Evolutionary conservation across 1,140 invertebrate genomes (phyloP).

Genomic region (Oryctes rhinoceros): DNA sequence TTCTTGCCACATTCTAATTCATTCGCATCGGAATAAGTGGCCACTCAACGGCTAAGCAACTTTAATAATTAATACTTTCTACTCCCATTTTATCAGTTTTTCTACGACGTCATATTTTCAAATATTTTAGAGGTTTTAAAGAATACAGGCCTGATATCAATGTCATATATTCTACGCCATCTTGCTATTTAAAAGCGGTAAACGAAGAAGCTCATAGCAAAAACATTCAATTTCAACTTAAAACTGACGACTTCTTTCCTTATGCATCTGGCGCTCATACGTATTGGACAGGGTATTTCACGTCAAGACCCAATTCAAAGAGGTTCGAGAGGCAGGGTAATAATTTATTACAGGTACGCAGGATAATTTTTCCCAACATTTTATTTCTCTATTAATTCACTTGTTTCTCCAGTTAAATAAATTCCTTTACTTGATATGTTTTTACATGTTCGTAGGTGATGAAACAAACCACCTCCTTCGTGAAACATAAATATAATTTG

Average conservation of each 20-base stretch:
- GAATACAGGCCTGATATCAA: slow-evolving; percentile 68
- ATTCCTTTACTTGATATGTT: too few species aligned
- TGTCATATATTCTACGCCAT: slow-evolving; percentile 79
- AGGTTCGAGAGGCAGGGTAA: slow-evolving; percentile 70
- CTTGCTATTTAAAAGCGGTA: slow-evolving; percentile 76
- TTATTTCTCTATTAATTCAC: neutral
- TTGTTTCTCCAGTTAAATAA: too few species aligned
- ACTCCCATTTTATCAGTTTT: too few species aligned
- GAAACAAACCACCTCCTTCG: slow-evolving; percentile 61
- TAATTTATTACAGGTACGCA: slow-evolving; percentile 70
- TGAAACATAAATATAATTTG: slow-evolving; percentile 49
- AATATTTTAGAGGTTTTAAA: slow-evolving; percentile 66
- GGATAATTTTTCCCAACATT: neutral
- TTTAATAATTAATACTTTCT: too few species aligned
- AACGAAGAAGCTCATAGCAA: slow-evolving; percentile 58
- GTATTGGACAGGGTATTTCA: slow-evolving; percentile 89
- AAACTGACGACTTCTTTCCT: slow-evolving; percentile 78
- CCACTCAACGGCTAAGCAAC: too few species aligned
- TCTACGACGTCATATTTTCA: too few species aligned
- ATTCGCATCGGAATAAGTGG: too few species aligned
- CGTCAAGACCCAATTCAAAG: slow-evolving; percentile 76
- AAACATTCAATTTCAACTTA: slow-evolving; percentile 65
- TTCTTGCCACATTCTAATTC: too few species aligned
- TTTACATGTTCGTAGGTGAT: slow-evolving; percentile 55
- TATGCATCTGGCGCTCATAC: slow-evolving; percentile 75